These are phyloP conservation scores for Bergia sp. DNA, from an alignment of 92 coral and sea anemone genomes.

Conservation along the genomic window DNA sequence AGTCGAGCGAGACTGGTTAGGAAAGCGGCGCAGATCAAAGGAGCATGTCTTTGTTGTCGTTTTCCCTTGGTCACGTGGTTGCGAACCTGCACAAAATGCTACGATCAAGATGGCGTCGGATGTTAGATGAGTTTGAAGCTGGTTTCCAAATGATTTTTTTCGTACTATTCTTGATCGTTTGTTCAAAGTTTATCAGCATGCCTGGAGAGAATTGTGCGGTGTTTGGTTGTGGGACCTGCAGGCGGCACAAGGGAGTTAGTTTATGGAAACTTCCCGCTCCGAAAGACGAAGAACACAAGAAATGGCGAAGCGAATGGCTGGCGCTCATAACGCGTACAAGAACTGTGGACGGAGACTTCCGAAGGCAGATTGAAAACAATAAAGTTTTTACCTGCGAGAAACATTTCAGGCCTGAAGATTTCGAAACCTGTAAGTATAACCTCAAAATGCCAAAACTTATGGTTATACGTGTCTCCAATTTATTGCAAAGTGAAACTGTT, in stretches of 20 bases:
- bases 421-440: constrained; percentile 46
- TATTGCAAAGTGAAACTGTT: constrained; percentile 24
- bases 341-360: constrained; percentile 41
- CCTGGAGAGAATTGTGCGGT: constrained; percentile 48
- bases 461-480: constrained; percentile 11
- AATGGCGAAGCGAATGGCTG: constrained; percentile 22
- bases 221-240: constrained; percentile 30
- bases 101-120: constrained; percentile 22
- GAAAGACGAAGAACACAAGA: constrained; percentile 25
- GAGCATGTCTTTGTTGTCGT: neutral
- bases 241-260: constrained; percentile 41
- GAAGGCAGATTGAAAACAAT: constrained; percentile 32
- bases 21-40: neutral
- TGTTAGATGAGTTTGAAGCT: neutral
- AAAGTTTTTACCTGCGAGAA: constrained; percentile 36
- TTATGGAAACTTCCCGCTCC: constrained; percentile 32
- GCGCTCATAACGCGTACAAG: constrained; percentile 35
- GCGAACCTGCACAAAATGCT: constrained; percentile 45
- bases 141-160: constrained; percentile 6
- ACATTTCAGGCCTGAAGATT: constrained; percentile 43
- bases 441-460: constrained; percentile 4
- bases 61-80: constrained; percentile 37
- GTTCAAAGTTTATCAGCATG: constrained; percentile 8
- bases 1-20: neutral
- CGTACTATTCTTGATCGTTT: constrained; percentile 13